Base-by-base conservation (phyloP, 1,140 invertebrate species). In the Epicauta chinensis region DNA sequence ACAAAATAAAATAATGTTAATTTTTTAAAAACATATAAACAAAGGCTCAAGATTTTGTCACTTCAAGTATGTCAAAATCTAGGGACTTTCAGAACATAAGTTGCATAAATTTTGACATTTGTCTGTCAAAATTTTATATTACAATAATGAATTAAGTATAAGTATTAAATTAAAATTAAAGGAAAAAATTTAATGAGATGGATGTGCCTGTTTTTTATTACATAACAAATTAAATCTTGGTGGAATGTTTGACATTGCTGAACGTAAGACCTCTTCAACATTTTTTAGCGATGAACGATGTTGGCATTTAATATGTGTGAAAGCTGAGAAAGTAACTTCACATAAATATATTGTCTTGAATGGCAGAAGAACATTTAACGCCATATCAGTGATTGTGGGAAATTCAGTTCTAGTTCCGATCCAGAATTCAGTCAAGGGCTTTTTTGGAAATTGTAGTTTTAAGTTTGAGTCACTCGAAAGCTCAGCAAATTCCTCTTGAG, bases 301-400 rank as follows among this genome's bases (percentile, higher is more conserved):
- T 59, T 59, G 40, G 53, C 53, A 51, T 55, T 59, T 59, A 56
- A 56, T 59, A 53, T 47, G 44, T 37, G 53, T 59, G 49, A 59
- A 56, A 56, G 49, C 46, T 52, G 53, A 59, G 44, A 53, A 59
- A 53, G 56, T 53, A 37, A 47, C 36, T 59, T 59, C 48, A 56
- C 53, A 52, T 59, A 59, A 56, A 51, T 59, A 59, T 55, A 48
- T 59, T 42, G 53, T 55, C 37, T 44, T 55, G 48, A 59, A 59
- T 52, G 49, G 53, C 34, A 59, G 47, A 50, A 50, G 34, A 51
- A 46, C 47, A 54, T 58, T 23, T 23, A 23, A 23, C 17, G 17
- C 17, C 17, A 3, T 2, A 23, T 23, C 49, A 53, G 55, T 23
- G 38, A 56, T 47, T 53, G 34, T 46, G 51, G 51, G 37, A 53